Percentiles rank a stretch among this genome's conserved stretches.
Evolutionary conservation across 2,113 vertebrate species (phyloP).

Genomic region (Poecile atricapillus): DNA sequence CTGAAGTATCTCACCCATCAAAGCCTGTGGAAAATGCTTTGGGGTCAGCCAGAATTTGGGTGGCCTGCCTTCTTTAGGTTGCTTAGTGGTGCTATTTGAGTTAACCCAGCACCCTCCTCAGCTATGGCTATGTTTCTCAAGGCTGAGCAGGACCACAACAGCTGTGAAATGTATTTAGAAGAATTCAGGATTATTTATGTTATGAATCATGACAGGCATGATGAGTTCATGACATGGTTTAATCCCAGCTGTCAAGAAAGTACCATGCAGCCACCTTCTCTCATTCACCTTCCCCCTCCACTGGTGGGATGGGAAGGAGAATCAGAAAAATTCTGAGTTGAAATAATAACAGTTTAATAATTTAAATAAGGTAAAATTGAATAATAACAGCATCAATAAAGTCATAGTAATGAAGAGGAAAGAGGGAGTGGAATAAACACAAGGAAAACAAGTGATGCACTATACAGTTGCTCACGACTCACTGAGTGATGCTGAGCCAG

Average conservation of each 20-base stretch:
- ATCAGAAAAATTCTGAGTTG: background rate
- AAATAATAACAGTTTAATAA: background rate
- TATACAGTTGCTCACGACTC: background rate
- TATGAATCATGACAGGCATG: conserved; percentile 41
- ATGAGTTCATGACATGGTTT: background rate
- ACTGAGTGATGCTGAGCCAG: background rate
- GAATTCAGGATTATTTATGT: conserved; percentile 14
- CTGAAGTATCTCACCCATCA: background rate
- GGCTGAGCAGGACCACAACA: background rate
- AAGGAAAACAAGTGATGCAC: accelerated
- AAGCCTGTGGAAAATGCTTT: background rate
- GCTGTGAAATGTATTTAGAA: conserved; percentile 24
- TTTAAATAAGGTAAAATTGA: background rate
- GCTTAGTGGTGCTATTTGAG: background rate
- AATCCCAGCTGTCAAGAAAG: background rate
- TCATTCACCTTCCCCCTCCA: background rate
- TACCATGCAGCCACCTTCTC: background rate
- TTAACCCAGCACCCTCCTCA: background rate
- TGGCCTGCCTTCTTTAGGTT: background rate
- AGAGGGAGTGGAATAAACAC: background rate
- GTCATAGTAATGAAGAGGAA: background rate
- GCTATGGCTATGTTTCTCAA: background rate
- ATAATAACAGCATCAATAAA: background rate
- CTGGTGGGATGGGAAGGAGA: background rate
- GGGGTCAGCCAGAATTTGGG: background rate